A percentile compares a stretch with the other conserved stretches of the same genome.
These are phyloP conservation scores for Cabera pusaria DNA, from an alignment of 2,888 invertebrate genomes.

Conservation along the genomic window DNA sequence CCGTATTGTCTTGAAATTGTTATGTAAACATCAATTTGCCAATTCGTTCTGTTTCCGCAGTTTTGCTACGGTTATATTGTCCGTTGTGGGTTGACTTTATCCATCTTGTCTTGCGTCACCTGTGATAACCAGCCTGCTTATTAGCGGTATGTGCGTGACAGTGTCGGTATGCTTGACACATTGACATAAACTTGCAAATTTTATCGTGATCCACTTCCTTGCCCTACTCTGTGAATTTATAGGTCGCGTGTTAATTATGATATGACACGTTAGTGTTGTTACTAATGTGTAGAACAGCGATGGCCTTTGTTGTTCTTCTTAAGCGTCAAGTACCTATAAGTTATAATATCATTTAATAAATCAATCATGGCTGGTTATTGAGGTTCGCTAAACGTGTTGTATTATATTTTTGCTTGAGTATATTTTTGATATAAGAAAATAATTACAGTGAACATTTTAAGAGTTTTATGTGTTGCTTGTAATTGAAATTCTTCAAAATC, in stretches of 20 bases:
- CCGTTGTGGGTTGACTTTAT: conserved; percentile 49
- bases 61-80: conserved; percentile 36
- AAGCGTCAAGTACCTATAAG: too few relatives aligned
- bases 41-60: conserved; percentile 46
- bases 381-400: conserved; percentile 2
- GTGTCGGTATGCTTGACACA: conserved; percentile 47
- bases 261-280: conserved; percentile 19
- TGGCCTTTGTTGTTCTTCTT: conserved; percentile 6
- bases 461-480: too few relatives aligned
- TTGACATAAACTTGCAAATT: conserved; percentile 57
- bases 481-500: too few relatives aligned
- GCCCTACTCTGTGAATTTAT: conserved; percentile 34
- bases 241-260: conserved; percentile 28
- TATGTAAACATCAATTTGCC: conserved; percentile 50
- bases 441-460: too few relatives aligned
- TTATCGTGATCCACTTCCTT: conserved; percentile 53
- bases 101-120: conserved; percentile 44
- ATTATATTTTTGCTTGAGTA: not conserved
- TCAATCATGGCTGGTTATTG: conserved; percentile 5
- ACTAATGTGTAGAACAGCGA: too few relatives aligned
- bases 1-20: conserved; percentile 34
- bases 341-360: conserved; percentile 4
- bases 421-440: too few relatives aligned
- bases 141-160: conserved; percentile 52
- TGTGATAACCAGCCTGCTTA: conserved; percentile 53